Conservation (phyloP, 1,140 invertebrate species). For the Belonocnema kinseyi region DNA sequence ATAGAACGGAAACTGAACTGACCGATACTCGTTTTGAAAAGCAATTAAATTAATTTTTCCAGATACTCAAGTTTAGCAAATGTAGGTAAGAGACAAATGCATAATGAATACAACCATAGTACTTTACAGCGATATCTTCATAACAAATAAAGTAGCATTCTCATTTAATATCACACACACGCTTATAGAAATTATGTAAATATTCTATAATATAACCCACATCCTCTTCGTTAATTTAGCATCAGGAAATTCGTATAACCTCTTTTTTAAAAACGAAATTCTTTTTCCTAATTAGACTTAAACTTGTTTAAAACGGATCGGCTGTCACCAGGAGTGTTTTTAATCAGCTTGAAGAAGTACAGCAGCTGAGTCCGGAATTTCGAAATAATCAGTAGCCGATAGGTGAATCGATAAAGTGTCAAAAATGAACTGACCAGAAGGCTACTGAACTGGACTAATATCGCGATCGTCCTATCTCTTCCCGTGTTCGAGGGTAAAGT, state of each 20-base stretch:
- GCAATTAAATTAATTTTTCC: no score
- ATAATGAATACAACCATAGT: no score
- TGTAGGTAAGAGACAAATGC: no score
- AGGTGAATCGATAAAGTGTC: slow-evolving; percentile 57
- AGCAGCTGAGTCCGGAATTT: slow-evolving; percentile 37
- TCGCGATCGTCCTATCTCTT: slow-evolving; percentile 45
- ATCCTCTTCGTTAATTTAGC: slow-evolving; percentile 24
- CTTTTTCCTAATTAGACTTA: slow-evolving; percentile 16
- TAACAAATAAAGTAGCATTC: no score
- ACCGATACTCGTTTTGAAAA: neutral
- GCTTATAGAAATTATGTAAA: slow-evolving; percentile 31
- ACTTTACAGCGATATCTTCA: no score
- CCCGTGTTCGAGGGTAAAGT: slow-evolving; percentile 7
- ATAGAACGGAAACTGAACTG: neutral
- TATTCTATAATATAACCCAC: slow-evolving; percentile 19
- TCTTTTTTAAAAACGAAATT: neutral
- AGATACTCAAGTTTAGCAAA: no score
- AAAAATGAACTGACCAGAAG: slow-evolving; percentile 49
- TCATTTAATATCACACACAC: no score
- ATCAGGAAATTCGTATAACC: slow-evolving; percentile 32
- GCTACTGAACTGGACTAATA: slow-evolving; percentile 57
- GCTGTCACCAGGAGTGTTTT: slow-evolving; percentile 10
- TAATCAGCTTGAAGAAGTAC: slow-evolving; percentile 33
- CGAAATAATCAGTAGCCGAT: slow-evolving; percentile 52
- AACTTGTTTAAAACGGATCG: slow-evolving; percentile 26